Percentiles rank a stretch among this genome's conserved stretches.
phyloP scores from a whole-genome alignment of 2,797 vertebrate species.

The Simalia tracyae region DNA sequence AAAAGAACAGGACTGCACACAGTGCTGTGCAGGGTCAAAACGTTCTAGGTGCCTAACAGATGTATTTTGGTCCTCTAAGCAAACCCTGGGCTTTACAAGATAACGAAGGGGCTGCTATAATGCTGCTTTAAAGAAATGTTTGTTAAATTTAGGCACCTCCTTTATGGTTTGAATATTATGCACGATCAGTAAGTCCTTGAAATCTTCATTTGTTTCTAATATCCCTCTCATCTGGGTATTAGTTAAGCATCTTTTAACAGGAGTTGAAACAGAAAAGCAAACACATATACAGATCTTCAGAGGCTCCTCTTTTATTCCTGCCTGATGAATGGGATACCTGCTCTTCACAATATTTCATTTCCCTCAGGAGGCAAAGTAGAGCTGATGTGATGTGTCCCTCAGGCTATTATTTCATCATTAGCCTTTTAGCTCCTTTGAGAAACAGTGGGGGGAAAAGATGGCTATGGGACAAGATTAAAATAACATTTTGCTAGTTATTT shows the following conservation, averaged over 20 bases:
- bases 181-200: background rate
- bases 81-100: background rate
- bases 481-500: background rate
- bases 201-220: background rate
- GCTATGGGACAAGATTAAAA: background rate
- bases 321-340: background rate
- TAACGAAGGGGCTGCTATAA: background rate
- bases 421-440: background rate
- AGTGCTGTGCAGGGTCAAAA: background rate
- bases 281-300: background rate
- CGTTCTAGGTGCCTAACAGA: background rate
- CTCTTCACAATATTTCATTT: background rate
- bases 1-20: background rate
- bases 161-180: background rate
- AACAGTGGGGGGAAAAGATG: background rate
- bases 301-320: background rate
- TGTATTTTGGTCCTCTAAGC: background rate
- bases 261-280: background rate
- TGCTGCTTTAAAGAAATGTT: background rate
- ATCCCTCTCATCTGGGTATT: background rate
- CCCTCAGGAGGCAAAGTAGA: background rate
- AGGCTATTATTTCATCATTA: constrained; percentile 14
- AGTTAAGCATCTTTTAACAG: background rate
- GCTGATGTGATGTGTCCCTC: background rate
- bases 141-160: background rate